phyloP scores from a whole-genome alignment of 2,888 invertebrate genomes.

The Trichacis sp. region DNA sequence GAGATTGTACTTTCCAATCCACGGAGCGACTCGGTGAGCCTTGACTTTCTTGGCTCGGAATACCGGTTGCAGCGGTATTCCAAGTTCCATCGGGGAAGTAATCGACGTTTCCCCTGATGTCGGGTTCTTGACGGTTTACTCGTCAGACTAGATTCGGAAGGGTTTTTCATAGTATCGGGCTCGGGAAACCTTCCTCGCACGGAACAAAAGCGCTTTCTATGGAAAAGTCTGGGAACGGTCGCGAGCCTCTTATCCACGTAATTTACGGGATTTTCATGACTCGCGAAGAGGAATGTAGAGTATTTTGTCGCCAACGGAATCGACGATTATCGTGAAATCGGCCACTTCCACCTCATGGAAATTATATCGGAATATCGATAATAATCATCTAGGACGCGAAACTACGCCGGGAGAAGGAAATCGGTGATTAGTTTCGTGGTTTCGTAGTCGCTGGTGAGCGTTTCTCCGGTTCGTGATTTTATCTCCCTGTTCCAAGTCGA shows the following conservation, averaged over 20 bases:
- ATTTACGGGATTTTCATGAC: constrained; percentile 20
- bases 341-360: neutral
- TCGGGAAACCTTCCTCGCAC: no score
- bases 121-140: neutral
- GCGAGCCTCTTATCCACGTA: constrained; percentile 26
- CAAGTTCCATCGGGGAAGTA: constrained; percentile 7
- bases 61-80: constrained; percentile 25
- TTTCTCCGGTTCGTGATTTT: no score
- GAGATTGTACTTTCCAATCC: constrained; percentile 8
- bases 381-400: neutral
- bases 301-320: constrained; percentile 9
- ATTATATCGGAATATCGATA: constrained; percentile 21
- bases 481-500: no score
- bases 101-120: neutral
- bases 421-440: constrained; percentile 8
- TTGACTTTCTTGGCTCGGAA: constrained; percentile 31
- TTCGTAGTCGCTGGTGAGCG: no score
- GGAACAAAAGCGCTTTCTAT: neutral
- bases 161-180: no score
- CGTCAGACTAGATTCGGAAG: neutral
- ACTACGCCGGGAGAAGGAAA: neutral
- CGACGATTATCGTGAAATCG: neutral
- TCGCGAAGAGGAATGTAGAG: constrained; percentile 20
- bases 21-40: constrained; percentile 19
- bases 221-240: neutral